Evolutionary conservation across 2,113 vertebrate genomes (phyloP), one percentile per base, ranked within the genome.

Genomic region (Penelope pileata): DNA sequence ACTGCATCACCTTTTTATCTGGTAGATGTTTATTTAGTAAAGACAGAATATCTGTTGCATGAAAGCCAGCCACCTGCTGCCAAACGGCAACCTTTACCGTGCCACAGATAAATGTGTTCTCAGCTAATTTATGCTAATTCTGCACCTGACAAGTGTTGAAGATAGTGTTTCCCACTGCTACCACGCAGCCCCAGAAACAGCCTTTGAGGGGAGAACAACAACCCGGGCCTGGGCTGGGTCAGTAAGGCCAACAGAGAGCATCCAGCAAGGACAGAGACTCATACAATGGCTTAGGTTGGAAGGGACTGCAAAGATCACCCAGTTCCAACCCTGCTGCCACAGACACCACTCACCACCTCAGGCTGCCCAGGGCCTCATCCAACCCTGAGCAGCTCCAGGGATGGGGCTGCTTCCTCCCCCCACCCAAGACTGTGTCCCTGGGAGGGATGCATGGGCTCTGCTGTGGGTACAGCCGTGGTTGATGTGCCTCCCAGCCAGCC

Each of bases 31-130:
- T 91, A 93, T 91, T 87, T 90, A 90, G 90, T 87, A 83, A 92
- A 95, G 82, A 90, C 75, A 90, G 67, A 92, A 2, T 91, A 92
- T 68, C 87, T 87, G 91, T 81, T 95, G 83, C 80, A 60, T 38
- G 47, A 90, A 91, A 93, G 84, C 47, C 64, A 88, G 68, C 78
- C 83, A 95, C 94, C 74, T 90, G 93, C 83, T 97, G 80, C 87
- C 83, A 72, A 95, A 38, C 54, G 66, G 7, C 72, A 91, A 92
- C 83, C 90, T 97, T 97, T 86, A 30, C 81, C 60, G 93, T 66
- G 80, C 85, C 69, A 59, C 83, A 75, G 87, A 91, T 67, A 90
- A 92, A 94, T 23, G 60, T 69, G 47, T 70, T 84, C 74, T 23
- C 86, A 83, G 72, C 70, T 96, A 77, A 95, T 94, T 94, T 80